A percentile compares a stretch with the other conserved stretches of the same genome.
Evolutionary conservation across 2,888 invertebrate genomes (phyloP).

Genomic region (Argyresthia albistria): DNA sequence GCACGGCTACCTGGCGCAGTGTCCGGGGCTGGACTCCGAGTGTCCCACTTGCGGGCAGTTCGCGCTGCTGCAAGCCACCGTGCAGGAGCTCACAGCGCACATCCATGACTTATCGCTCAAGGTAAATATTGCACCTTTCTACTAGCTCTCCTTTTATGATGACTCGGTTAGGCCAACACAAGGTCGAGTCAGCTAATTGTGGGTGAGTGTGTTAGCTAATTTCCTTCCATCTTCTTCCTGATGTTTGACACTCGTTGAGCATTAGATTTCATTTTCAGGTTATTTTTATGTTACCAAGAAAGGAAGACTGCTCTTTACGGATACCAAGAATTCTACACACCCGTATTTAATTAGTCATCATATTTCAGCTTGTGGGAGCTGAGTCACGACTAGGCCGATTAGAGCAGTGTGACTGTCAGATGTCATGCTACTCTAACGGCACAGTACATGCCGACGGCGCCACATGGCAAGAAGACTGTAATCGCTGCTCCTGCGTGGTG

Average conservation of each 20-base stretch:
- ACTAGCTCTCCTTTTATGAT: slow-evolving; percentile 1
- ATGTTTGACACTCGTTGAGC: not conserved
- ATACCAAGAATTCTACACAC: no score
- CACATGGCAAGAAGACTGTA: slow-evolving; percentile 88
- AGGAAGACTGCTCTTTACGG: no score
- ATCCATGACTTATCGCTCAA: slow-evolving; percentile 87
- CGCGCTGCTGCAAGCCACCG: slow-evolving; percentile 85
- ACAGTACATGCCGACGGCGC: slow-evolving; percentile 87
- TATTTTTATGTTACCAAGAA: no score
- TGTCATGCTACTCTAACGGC: slow-evolving; percentile 87
- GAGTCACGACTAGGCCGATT: slow-evolving; percentile 84
- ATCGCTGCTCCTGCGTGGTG: slow-evolving; percentile 90
- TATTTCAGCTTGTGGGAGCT: slow-evolving; percentile 81
- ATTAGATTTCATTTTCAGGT: no score
- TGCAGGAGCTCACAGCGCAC: slow-evolving; percentile 84
- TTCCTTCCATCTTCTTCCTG: no score
- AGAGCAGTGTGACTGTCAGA: slow-evolving; percentile 93
- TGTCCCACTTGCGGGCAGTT: slow-evolving; percentile 95
- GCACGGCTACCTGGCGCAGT: slow-evolving; percentile 89
- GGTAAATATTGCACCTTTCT: slow-evolving; percentile 71
- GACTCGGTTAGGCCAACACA: no score
- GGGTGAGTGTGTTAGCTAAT: no score
- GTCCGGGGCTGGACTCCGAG: slow-evolving; percentile 87
- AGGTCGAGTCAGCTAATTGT: no score
- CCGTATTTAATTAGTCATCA: no score